phyloP scores from a whole-genome alignment of 1,140 invertebrate genomes.

The Drosophila sechellia region DNA sequence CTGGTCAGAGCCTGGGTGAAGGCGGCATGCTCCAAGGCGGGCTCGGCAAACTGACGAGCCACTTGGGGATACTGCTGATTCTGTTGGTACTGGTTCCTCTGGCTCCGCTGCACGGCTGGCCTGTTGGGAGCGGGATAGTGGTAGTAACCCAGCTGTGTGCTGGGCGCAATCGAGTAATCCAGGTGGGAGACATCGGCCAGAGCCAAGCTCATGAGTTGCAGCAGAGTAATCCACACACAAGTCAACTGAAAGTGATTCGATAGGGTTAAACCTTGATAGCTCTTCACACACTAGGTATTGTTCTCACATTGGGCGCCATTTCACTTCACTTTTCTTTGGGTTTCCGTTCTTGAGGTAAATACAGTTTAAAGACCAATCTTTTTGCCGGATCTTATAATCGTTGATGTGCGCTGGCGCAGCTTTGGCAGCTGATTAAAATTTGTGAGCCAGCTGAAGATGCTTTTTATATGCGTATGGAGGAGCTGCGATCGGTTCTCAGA shows the following conservation, averaged over 20 bases:
- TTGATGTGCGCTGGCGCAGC: slow-evolving; percentile 68
- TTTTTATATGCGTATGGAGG: slow-evolving; percentile 74
- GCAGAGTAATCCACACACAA: slow-evolving; percentile 22
- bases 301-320: slow-evolving; percentile 46
- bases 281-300: neutral
- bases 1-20: slow-evolving; percentile 75
- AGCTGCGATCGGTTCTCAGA: slow-evolving; percentile 42
- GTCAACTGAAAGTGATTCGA: slow-evolving; percentile 44
- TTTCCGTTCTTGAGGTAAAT: slow-evolving; percentile 11
- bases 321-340: slow-evolving; percentile 15
- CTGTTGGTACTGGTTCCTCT: slow-evolving; percentile 24
- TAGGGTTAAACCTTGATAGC: slow-evolving; percentile 7
- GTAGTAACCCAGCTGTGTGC: slow-evolving; percentile 69
- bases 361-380: neutral
- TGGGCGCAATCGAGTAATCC: slow-evolving; percentile 63
- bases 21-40: slow-evolving; percentile 71
- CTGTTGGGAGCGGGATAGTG: slow-evolving; percentile 67
- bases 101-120: slow-evolving; percentile 12
- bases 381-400: neutral
- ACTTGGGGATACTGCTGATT: slow-evolving; percentile 48
- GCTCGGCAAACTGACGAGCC: slow-evolving; percentile 56
- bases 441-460: slow-evolving; percentile 78
- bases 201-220: slow-evolving; percentile 14
- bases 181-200: slow-evolving; percentile 62
- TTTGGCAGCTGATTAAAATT: slow-evolving; percentile 83